Percentiles rank a stretch among this genome's conserved stretches.
Evolutionary conservation across 2,888 invertebrate species (phyloP).

Genomic region (Carabus problematicus): DNA sequence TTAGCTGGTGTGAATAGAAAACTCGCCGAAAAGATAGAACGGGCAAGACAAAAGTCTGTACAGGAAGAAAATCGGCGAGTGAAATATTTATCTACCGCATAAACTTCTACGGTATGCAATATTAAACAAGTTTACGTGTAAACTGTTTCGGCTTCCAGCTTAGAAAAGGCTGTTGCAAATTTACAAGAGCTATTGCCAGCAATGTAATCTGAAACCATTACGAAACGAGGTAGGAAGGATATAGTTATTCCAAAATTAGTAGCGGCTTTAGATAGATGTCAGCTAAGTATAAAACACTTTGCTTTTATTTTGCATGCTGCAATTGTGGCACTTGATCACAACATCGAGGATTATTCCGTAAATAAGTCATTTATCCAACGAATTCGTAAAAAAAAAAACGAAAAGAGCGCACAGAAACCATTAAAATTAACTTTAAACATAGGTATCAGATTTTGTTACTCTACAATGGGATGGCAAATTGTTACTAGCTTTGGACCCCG

Average conservation of each 20-base stretch:
- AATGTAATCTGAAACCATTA: no score
- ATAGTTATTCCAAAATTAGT: constrained; percentile 47
- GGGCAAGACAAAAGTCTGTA: no score
- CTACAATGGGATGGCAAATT: constrained; percentile 53
- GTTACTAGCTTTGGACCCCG: constrained; percentile 48
- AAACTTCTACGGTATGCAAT: no score
- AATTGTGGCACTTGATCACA: constrained; percentile 47
- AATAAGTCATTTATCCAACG: constrained; percentile 50
- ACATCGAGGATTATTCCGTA: constrained; percentile 49
- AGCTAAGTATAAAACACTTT: constrained; percentile 46
- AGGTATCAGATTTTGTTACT: constrained; percentile 50
- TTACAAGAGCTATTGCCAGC: no score
- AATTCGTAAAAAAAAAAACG: constrained; percentile 46
- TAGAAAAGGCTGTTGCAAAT: no score
- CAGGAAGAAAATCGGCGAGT: no score
- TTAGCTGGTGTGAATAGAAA: constrained; percentile 49
- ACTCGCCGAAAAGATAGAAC: constrained; percentile 48
- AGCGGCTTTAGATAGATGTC: constrained; percentile 46
- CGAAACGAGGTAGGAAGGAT: constrained; percentile 42
- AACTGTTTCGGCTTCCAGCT: no score
- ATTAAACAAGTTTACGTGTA: no score
- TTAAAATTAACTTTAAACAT: constrained; percentile 52
- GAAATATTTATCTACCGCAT: no score
- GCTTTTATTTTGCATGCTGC: constrained; percentile 48
- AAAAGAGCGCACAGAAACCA: no score